Conservation (phyloP, 2,797 vertebrate species). For the Sciurus vulgaris region DNA sequence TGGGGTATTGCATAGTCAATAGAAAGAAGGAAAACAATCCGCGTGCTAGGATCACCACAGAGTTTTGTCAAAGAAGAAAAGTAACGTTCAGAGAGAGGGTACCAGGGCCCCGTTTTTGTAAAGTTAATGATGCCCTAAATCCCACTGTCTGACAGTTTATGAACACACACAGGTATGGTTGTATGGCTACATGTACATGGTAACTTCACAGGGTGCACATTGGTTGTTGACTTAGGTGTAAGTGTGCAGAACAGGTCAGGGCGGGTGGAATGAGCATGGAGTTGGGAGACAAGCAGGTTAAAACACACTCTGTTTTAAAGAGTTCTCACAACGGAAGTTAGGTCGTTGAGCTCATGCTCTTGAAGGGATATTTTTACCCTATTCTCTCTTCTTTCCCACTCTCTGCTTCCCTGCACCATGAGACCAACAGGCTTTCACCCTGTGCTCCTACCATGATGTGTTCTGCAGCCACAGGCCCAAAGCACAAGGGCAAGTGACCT, state of each 20-base stretch:
- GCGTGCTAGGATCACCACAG: neutral
- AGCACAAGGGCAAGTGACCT: too few species aligned
- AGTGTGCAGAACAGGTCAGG: neutral
- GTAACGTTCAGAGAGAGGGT: neutral
- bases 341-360: too few species aligned
- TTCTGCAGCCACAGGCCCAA: too few species aligned
- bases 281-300: neutral
- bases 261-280: too few species aligned
- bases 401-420: too few species aligned
- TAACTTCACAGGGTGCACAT: neutral
- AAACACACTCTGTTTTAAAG: neutral
- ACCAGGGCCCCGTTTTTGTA: neutral
- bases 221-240: neutral
- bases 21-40: neutral
- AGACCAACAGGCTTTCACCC: too few species aligned
- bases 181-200: neutral
- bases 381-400: too few species aligned
- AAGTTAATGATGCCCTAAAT: neutral
- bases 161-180: neutral
- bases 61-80: neutral
- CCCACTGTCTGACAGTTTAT: neutral
- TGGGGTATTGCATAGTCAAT: neutral
- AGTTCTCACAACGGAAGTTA: too few species aligned
- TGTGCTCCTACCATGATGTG: too few species aligned
- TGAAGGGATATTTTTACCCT: too few species aligned